Percentiles rank a stretch among this genome's conserved stretches.
Conservation (phyloP, 2,888 invertebrate species). For the Orchesella flavescens region DNA sequence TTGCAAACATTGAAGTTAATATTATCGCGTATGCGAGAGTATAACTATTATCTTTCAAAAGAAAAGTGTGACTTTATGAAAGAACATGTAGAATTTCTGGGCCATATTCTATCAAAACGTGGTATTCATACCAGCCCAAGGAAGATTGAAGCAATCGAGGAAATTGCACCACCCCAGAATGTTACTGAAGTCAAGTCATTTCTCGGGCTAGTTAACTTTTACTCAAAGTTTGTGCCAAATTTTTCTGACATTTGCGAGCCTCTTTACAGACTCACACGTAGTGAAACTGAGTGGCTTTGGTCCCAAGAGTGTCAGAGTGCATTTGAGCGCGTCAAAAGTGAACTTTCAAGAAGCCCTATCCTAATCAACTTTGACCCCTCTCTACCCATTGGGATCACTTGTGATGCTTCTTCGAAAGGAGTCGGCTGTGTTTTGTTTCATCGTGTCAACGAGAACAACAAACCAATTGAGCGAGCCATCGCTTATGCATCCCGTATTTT, state of each 20-base stretch:
- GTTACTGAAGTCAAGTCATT: conserved; percentile 72
- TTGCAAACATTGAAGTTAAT: conserved; percentile 7
- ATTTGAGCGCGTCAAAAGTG: conserved; percentile 72
- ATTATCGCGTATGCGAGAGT: conserved; percentile 70
- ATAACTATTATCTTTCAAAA: conserved; percentile 72
- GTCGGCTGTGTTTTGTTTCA: conserved; percentile 73
- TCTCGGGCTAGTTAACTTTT: conserved; percentile 74
- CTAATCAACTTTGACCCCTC: conserved; percentile 73
- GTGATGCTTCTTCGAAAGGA: conserved; percentile 73
- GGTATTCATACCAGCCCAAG: too few relatives aligned
- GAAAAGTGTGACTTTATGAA: conserved; percentile 73
- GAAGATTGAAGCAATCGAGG: conserved; percentile 72
- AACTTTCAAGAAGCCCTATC: conserved; percentile 65
- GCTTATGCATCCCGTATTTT: conserved; percentile 38
- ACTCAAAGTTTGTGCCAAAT: conserved; percentile 73
- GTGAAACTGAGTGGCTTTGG: conserved; percentile 72
- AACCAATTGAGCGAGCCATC: conserved; percentile 58
- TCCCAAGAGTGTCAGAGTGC: conserved; percentile 72
- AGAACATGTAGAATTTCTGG: conserved; percentile 72
- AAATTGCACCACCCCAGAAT: conserved; percentile 72
- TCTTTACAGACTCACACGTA: conserved; percentile 72
- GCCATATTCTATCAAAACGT: conserved; percentile 72
- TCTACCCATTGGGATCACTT: conserved; percentile 73
- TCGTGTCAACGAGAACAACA: too few relatives aligned
- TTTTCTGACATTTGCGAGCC: conserved; percentile 72